Percentiles rank a stretch among this genome's conserved stretches.
Evolutionary conservation across 2,797 vertebrate genomes (phyloP).

Genomic region (Nannoperca australis): DNA sequence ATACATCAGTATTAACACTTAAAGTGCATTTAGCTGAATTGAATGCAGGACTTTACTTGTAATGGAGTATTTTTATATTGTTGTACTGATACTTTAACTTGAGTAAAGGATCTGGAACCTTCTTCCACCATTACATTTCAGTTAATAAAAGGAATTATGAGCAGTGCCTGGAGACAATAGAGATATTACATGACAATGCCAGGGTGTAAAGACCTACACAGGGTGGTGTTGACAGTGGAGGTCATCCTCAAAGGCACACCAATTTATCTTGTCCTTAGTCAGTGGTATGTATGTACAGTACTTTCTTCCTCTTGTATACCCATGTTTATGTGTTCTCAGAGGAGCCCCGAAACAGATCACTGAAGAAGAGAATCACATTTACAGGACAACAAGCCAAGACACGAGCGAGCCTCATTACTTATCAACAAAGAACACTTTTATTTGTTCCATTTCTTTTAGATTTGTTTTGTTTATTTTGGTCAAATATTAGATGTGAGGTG

Average conservation of each 20-base stretch:
- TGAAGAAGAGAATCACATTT: not conserved
- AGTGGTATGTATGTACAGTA: not conserved
- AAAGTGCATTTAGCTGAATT: not conserved
- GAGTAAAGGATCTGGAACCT: not conserved
- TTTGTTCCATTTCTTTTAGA: conserved; percentile 67
- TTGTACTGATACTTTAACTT: not conserved
- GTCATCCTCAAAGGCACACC: not conserved
- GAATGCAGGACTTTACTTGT: not conserved
- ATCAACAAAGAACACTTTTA: conserved; percentile 76
- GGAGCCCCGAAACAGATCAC: not conserved
- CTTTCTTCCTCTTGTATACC: not conserved
- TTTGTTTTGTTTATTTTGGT: conserved; percentile 66
- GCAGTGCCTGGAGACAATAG: not conserved
- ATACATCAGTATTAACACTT: not conserved
- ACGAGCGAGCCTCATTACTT: conserved; percentile 7
- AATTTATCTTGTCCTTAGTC: not conserved
- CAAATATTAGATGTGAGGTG: conserved; percentile 62
- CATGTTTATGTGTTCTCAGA: not conserved
- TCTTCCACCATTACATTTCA: not conserved
- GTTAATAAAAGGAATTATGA: not conserved
- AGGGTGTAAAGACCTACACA: not conserved
- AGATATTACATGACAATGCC: not conserved
- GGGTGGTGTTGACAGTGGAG: not conserved
- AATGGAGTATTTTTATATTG: not conserved
- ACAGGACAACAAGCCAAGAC: not conserved